Evolutionary conservation across 1,140 invertebrate genomes (phyloP).

Genomic region (Aporrectodea caliginosa): DNA sequence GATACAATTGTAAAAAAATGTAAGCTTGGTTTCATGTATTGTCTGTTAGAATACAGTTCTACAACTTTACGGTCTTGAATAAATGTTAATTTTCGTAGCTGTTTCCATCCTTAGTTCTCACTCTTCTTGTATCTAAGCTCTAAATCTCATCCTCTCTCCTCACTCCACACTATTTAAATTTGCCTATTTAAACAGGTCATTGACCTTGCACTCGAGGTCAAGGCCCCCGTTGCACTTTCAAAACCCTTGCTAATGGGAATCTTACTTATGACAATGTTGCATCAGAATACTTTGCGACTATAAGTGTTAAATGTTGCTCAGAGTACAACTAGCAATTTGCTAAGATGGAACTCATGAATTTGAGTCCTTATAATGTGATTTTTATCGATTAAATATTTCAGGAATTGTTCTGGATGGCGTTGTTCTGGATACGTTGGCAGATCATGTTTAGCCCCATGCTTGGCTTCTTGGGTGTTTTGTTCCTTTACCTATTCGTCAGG

Average conservation of each 20-base stretch:
- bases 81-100: no score
- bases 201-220: neutral
- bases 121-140: no score
- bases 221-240: neutral
- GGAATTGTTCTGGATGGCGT: constrained; percentile 29
- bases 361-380: neutral
- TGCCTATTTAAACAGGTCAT: no score
- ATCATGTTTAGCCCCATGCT: constrained; percentile 30
- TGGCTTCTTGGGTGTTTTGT: constrained; percentile 27
- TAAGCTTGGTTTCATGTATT: neutral
- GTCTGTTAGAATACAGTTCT: neutral
- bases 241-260: neutral
- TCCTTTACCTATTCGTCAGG: constrained; percentile 33
- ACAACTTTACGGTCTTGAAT: no score
- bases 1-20: neutral
- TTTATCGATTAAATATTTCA: neutral
- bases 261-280: neutral
- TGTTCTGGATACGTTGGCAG: constrained; percentile 28
- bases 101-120: no score
- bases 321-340: neutral
- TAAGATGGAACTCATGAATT: neutral
- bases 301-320: neutral
- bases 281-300: no score
- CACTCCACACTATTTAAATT: no score
- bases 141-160: no score